A percentile compares a stretch with the other conserved stretches of the same genome.
phyloP scores from a whole-genome alignment of 53 echinoderm and acorn worm species.

The Antedon mediterranea region DNA sequence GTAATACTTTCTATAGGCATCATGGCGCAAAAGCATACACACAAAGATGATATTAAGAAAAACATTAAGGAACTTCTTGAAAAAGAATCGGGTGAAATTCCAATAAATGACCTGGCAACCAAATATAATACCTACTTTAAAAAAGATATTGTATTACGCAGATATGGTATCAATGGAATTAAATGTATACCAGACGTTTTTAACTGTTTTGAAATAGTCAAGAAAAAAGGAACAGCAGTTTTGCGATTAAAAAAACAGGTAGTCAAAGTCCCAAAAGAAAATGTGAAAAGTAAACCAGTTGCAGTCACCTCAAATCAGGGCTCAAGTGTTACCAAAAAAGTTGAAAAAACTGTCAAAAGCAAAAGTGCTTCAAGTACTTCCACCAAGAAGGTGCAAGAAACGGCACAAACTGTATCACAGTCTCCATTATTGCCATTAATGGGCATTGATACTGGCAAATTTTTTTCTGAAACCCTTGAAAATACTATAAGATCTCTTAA shows the following conservation, averaged over 20 bases:
- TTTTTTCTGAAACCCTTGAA: too few species aligned
- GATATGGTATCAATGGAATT: not conserved
- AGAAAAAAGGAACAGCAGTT: not conserved
- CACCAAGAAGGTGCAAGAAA: too few species aligned
- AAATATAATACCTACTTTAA: not conserved
- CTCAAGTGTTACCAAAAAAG: not conserved
- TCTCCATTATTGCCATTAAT: too few species aligned
- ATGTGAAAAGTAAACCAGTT: not conserved
- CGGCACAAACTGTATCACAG: too few species aligned
- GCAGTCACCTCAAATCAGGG: not conserved
- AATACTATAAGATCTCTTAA: too few species aligned
- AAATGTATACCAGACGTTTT: not conserved
- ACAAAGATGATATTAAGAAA: not conserved
- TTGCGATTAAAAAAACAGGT: not conserved
- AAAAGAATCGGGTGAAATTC: not conserved
- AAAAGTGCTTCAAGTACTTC: too few species aligned
- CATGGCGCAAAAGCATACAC: too few species aligned
- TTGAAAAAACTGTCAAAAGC: too few species aligned
- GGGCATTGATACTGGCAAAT: too few species aligned
- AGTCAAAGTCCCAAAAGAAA: not conserved
- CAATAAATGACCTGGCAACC: not conserved
- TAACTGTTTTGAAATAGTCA: not conserved
- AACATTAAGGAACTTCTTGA: not conserved
- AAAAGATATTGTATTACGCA: not conserved
- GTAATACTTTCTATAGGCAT: too few species aligned